Evolutionary conservation across 2,888 invertebrate species (phyloP).

Genomic region (Aleiodes testaceus): DNA sequence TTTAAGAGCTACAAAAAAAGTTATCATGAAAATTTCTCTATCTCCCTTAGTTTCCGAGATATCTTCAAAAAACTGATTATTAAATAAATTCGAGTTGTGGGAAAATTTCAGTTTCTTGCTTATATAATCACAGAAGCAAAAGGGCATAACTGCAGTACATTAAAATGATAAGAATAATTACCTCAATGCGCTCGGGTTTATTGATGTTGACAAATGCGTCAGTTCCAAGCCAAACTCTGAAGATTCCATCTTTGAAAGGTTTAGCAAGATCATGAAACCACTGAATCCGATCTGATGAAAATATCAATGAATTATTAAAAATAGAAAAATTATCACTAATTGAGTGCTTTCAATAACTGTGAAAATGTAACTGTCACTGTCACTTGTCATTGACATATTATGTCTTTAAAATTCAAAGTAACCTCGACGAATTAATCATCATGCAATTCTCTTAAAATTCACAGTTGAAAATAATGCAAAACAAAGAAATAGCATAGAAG

Average conservation of each 20-base stretch:
- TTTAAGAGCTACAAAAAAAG: no score
- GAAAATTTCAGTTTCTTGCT: no score
- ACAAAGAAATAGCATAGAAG: neutral
- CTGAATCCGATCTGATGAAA: slow-evolving; percentile 53
- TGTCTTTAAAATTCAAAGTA: slow-evolving; percentile 9
- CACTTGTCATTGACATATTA: slow-evolving; percentile 4
- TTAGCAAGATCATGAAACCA: slow-evolving; percentile 52
- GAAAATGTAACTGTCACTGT: neutral
- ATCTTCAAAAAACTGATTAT: no score
- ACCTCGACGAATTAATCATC: neutral
- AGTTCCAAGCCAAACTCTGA: slow-evolving; percentile 53
- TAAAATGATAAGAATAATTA: slow-evolving; percentile 44
- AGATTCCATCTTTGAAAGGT: slow-evolving; percentile 54
- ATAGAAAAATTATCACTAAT: neutral
- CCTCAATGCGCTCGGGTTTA: slow-evolving; percentile 59
- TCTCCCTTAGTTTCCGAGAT: no score
- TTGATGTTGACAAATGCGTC: slow-evolving; percentile 51
- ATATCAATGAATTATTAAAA: slow-evolving; percentile 1
- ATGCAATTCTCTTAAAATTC: neutral
- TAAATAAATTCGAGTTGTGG: no score
- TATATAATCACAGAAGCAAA: no score
- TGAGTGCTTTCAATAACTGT: neutral
- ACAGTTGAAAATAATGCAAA: neutral
- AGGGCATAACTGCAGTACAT: no score
- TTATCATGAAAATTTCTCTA: no score